Evolutionary conservation across 2,113 vertebrate genomes (phyloP), one percentile per base, ranked within the genome.

Genomic region (Vulpes lagopus): DNA sequence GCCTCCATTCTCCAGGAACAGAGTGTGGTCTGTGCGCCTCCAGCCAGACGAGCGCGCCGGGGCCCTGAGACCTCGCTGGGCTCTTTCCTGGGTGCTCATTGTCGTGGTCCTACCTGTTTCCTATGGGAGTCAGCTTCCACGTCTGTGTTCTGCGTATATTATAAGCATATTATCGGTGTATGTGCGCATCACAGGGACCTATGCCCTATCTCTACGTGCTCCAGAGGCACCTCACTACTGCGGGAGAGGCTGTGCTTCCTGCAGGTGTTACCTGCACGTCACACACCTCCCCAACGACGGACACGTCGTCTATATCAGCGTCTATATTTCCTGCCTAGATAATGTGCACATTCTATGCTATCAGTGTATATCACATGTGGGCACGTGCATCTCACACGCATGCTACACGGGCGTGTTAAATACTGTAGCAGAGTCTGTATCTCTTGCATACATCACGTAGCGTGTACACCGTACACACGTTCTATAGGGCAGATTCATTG

Each of bases 151-250:
- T 55, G 43, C 43, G 0, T 11, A 2, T 49, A 1, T 64, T 8
- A 11, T 1, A 4, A 8, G 78, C 51, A 17, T 55, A 4, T 71
- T 38, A 69, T 4, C 17, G 16, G 65, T 5, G 25, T 38, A 1
- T 57, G 17, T 62, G 12, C 80, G 2, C 8, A 16, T 80, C 7
- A 7, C 17, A 0, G 25, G 16, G 59, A 8, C 6, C 27, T 5
- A 4, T 35, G 19, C 19, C 8, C 35, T 14, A 14, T 14, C 3
- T 20, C 3, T 5, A 2, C 23, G 20, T 2, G 1, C n/a, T 4
- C 11, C 11, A 17, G 5, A 4, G 11, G 67, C 38, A 11, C 11
- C 3, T 64, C 11, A 6, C 3, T 0, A 8, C 64, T 9, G 22
- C 10, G 22, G 11, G 3, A 22, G 20, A 35, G 57, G 6, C 32